Evolutionary conservation across 2,113 vertebrate species (phyloP), one percentile per base, ranked within the genome.

Genomic region (Origma solitaria): DNA sequence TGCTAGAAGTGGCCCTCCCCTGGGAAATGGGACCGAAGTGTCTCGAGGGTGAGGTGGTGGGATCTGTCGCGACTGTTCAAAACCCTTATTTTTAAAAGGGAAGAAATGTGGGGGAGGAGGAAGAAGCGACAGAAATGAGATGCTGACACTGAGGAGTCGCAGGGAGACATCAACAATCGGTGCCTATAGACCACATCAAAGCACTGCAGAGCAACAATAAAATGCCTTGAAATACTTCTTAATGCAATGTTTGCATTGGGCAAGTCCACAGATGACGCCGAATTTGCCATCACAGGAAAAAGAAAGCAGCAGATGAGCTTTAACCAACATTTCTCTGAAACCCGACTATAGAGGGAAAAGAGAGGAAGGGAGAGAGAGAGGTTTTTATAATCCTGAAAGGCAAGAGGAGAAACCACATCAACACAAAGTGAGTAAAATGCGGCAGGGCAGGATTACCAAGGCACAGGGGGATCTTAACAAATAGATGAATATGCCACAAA

Each of bases 241-340:
- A 87, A 84, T 56, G 88, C 25, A 19, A 50, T 68, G 51, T 92
- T 90, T 92, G 86, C 73, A 17, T 61, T 50, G 72, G 87, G 72
- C 65, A 49, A 92, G 53, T 72, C 51, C 27, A 22, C 84, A 80
- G 90, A 66, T 45, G 78, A 95, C 33, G 35, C 76, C 81, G 69
- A 81, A 50, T 93, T 96, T 96, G 70, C 95, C 92, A 91, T 95
- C 57, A 25, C 35, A 28, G 54, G 45, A 61, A 54, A 90, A 78
- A 64, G 54, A 79, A 86, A 87, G 75, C 47, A 86, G 85, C 61
- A 69, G 71, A 70, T 75, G 77, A 95, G 57, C 86, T 80, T 69
- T 88, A 94, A 91, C 80, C 91, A 83, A 68, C 91, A 90, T 96
- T 96, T 96, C 70, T 86, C 85, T 10, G 35, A 95, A 91, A 96